Base-by-base conservation (phyloP, 2,888 invertebrate species). In the Ophraella communa region DNA sequence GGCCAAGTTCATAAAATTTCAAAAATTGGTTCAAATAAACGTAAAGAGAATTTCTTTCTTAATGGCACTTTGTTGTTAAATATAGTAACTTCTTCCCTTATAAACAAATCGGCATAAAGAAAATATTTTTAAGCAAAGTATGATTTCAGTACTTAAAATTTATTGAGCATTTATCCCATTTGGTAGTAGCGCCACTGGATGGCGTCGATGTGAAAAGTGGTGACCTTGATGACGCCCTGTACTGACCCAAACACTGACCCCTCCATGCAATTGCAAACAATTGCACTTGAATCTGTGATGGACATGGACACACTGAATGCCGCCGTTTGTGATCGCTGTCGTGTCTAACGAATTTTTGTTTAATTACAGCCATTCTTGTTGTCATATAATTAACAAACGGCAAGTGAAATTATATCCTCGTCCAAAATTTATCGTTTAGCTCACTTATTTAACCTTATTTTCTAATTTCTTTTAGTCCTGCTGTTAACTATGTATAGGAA, bases 211-310 rank as follows among this genome's bases (percentile, higher is more conserved):
- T 53, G 60, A 60, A 60, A 60, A 77, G 71, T 74, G 73, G 74
- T 77, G 77, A 77, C 78, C 78, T 79, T 79, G 78, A 72, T 73
- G 76, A 74, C 79, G 79, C 77, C 78, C 80, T 78, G 78, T 71
- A 72, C 78, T 80, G 79, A 80, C 80, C 80, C 80, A 80, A 78
- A 78, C 79, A 80, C 77, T 79, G 79, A 80, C 79, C 79, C 78
- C 79, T 76, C 77, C 75, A 73, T 77, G 78, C 78, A 79, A 78
- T 78, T 78, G 77, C 76, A 75, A 71, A 75, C 74, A 77, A 78
- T 78, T 78, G 75, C 78, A 79, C 76, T 76, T 74, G 76, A 73
- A 76, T 74, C 72, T 71, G 72, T 52, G 55, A 55, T 55, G 54
- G 44, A 45, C 57, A 73, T 74, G 66, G 65, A 64, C 63, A 51